Evolutionary conservation across 2,888 invertebrate species (phyloP), one percentile per base, ranked within the genome.

Genomic region (Prosopocoilus inquinatus): DNA sequence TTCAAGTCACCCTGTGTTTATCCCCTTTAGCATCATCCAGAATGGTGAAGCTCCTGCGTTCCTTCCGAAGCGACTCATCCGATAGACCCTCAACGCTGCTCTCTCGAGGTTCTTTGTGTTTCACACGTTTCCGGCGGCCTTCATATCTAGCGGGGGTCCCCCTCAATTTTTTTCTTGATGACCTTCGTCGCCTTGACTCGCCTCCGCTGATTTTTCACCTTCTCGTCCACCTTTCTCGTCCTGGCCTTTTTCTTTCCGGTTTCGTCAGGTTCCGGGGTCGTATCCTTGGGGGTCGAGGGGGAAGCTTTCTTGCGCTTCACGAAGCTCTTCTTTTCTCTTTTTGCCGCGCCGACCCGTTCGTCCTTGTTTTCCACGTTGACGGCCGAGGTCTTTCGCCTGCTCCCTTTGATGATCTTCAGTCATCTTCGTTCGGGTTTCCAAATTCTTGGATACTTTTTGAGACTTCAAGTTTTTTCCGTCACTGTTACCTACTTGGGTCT

Each of bases 41-140:
- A 13, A 76, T 64, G 49, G 71, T 69, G 50, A 76, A 76, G 58
- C 76, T 76, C 60, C 68, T 69, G 47, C 75, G 74, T 28, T 67
- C 58, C 62, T 66, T 68, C 47, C 53, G 44, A 7, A 53, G 61
- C 11, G 61, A 41, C 33, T 62, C 62, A 8, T 65, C 63, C 3
- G 58, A 54, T 47, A 55, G 50, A 11, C 46, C 53, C 45, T 53
- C 55, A 12, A 47, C 36, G 38, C 60, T 60, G 8, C 51, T 58
- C 9, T 58, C 59, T 47, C 15, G 56, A 9, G 45, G 41, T 2
- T 33, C 51, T n/a, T 50, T 36, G 12, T 41, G 41, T 9, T 53
- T 47, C 47, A 43, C 43, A 47, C 3, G n/a, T 43, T 47, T 53
- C 35, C 36, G 53, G 2, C 41, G 38, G 8, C 44, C 34, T 41